Evolutionary conservation across 2,797 vertebrate species (phyloP).

Genomic region (Bovichtus variegatus): DNA sequence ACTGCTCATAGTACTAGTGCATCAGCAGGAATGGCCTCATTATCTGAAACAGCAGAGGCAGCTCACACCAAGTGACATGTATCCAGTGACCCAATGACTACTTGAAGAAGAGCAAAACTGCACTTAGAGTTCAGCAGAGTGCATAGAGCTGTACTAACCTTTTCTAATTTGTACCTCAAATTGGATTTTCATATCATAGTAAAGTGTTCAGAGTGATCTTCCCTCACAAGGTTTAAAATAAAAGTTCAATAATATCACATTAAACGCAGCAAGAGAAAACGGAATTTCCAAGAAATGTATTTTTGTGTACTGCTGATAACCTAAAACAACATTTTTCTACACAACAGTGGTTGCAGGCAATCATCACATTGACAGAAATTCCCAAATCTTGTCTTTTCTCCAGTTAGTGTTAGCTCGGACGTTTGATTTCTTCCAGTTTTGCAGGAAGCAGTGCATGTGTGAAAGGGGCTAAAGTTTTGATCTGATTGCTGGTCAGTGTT

Average conservation of each 20-base stretch:
- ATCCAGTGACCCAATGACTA: background rate
- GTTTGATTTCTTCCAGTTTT: too few relatives aligned
- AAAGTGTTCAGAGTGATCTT: background rate
- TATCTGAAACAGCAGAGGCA: background rate
- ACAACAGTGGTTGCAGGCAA: background rate
- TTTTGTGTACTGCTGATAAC: background rate
- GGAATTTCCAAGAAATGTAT: background rate
- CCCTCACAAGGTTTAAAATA: background rate
- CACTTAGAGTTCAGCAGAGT: background rate
- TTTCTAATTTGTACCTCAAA: background rate
- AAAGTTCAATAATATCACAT: background rate
- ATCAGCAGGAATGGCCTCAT: slow-evolving; percentile 1
- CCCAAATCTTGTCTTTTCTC: too few relatives aligned
- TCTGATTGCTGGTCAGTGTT: background rate
- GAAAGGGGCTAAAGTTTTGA: background rate
- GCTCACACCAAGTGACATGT: background rate
- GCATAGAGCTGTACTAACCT: background rate
- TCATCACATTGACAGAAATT: too few relatives aligned
- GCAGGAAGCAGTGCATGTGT: too few relatives aligned
- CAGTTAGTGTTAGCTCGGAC: too few relatives aligned
- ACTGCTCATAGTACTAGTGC: background rate
- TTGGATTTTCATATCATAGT: background rate
- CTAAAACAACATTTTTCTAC: background rate
- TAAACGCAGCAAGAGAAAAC: background rate
- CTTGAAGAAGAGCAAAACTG: background rate